Evolutionary conservation across 2,797 vertebrate genomes (phyloP).

Genomic region (Premnoplex brunnescens): DNA sequence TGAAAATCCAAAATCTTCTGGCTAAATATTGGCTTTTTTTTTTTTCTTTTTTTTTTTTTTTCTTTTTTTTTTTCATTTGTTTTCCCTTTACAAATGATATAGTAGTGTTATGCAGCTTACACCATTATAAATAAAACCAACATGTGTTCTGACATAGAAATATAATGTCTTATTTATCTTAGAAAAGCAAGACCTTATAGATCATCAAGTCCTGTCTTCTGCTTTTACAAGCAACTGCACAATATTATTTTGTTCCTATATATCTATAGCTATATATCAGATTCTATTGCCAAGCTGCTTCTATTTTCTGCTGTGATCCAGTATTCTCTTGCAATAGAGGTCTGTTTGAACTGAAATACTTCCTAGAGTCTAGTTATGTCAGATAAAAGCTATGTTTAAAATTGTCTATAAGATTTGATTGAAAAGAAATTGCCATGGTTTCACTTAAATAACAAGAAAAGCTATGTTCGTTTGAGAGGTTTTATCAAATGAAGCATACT

Average conservation of each 20-base stretch:
- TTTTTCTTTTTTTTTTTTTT: neutral
- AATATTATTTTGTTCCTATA: neutral
- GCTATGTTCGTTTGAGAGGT: neutral
- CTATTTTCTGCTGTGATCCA: neutral
- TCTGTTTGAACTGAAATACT: neutral
- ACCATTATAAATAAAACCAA: neutral
- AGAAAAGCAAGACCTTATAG: neutral
- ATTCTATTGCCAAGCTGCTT: neutral
- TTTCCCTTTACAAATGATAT: neutral
- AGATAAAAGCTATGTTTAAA: neutral
- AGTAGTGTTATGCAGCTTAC: neutral
- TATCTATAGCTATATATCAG: neutral
- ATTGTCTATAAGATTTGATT: neutral
- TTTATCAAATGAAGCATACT: neutral
- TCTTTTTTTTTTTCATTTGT: neutral
- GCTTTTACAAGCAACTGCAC: neutral
- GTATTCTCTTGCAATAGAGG: neutral
- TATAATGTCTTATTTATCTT: neutral
- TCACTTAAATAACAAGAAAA: neutral
- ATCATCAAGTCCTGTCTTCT: neutral
- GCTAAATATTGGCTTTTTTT: neutral
- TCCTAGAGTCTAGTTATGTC: neutral
- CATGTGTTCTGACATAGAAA: neutral
- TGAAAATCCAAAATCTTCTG: slow-evolving; percentile 16
- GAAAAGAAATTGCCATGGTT: neutral